Evolutionary conservation across 2,113 vertebrate genomes (phyloP), one percentile per base, ranked within the genome.

Genomic region (Hystrix cristata): DNA sequence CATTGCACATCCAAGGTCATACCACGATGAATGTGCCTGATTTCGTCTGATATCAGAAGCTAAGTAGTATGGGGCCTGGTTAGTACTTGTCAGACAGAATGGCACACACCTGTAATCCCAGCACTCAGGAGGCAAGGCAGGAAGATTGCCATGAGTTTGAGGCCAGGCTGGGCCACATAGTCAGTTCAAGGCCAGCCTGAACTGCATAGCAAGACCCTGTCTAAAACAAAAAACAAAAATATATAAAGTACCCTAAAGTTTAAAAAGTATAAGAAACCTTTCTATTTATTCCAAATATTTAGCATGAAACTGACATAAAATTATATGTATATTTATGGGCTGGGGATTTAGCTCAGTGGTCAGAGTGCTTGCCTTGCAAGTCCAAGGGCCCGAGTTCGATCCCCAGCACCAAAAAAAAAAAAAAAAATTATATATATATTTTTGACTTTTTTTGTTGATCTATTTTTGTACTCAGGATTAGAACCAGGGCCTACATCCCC

Each of bases 181-280:
- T 38, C 38, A 38, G n/a, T 71, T 71, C 0, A 7, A 71, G n/a
- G 69, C 38, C 19, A 71, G 38, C 71, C 23, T 46, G 21, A 11
- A 38, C 19, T 74, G 46, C 38, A n/a, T n/a, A 69, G 34, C 65
- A 69, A n/a, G 31, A n/a, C 65, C 34, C 65, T 69, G 65, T 69
- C 65, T 69, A 6, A 69, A 69, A 34, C 29, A 65, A 29, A 65
- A 65, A 31, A 65, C 38, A 38, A 38, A 38, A 38, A 38, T 38
- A 25, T 84, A 84, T 89, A 84, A 67, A 76, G 76, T 92, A 3
- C 34, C 19, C 11, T 76, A 46, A 55, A 71, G 14, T 38, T 76
- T 64, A 67, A 91, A 92, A 87, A 74, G 76, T n/a, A 60, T n/a
- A n/a, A 53, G 34, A 95, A 69, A 78, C 64, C 64, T 71, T 84